Conservation (phyloP, 2,113 vertebrate species). For the Xiphias gladius region DNA sequence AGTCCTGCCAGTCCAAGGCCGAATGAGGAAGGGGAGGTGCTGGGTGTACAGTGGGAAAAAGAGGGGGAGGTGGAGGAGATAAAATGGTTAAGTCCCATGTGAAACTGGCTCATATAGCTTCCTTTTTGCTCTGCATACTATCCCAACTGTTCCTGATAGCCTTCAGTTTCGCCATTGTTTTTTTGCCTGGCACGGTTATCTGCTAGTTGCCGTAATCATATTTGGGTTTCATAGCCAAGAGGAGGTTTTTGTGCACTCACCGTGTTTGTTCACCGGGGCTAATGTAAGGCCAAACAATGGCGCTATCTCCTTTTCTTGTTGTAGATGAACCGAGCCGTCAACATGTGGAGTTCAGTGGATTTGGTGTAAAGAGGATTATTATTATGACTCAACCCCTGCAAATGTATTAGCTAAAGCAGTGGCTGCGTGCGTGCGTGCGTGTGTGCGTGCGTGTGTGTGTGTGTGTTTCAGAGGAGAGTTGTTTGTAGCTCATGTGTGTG, state of each 20-base stretch:
- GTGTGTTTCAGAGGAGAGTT: conserved; percentile 18
- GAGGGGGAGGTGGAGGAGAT: conserved; percentile 26
- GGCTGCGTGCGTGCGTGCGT: conserved; percentile 11
- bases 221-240: conserved; percentile 65
- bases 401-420: conserved; percentile 55
- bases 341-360: conserved; percentile 67
- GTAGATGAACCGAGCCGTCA: conserved; percentile 56
- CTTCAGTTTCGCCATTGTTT: conserved; percentile 57
- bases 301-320: conserved; percentile 55
- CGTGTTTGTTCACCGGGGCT: conserved; percentile 65
- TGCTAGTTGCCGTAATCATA: conserved; percentile 39
- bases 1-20: conserved; percentile 60
- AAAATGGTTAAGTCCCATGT: conserved; percentile 62
- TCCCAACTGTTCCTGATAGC: conserved; percentile 45
- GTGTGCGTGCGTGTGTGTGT: conserved; percentile 46
- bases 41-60: conserved; percentile 54
- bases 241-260: conserved; percentile 47
- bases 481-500: conserved; percentile 24
- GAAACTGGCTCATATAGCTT: conserved; percentile 65
- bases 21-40: conserved; percentile 58
- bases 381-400: conserved; percentile 60
- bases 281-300: conserved; percentile 71
- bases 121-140: conserved; percentile 49
- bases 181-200: conserved; percentile 43
- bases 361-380: conserved; percentile 76